Conservation (phyloP, 2,797 vertebrate species). For the Heterohyrax brucei region DNA sequence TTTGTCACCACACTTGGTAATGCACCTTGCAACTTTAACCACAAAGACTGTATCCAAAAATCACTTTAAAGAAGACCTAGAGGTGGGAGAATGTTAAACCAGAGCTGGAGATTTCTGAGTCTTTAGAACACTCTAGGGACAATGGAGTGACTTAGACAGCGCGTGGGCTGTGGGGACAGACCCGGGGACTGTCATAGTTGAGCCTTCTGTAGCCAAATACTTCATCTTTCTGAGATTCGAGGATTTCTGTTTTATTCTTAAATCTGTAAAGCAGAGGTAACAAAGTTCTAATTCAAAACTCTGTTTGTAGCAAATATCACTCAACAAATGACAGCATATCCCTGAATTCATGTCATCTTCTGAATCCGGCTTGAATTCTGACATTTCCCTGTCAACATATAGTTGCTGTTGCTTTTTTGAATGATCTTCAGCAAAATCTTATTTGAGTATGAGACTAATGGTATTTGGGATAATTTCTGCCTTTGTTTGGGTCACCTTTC, state of each 20-base stretch:
- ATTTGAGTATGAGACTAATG: too few relatives aligned
- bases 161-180: not conserved
- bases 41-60: not conserved
- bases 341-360: too few relatives aligned
- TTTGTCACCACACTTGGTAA: constrained; percentile 31
- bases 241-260: not conserved
- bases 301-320: not conserved
- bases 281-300: not conserved
- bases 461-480: too few relatives aligned
- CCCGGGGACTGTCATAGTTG: not conserved
- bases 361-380: too few relatives aligned
- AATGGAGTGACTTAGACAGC: not conserved
- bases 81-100: not conserved
- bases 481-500: too few relatives aligned
- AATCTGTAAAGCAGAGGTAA: not conserved
- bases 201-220: not conserved
- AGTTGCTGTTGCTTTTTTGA: too few relatives aligned
- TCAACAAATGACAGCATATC: not conserved
- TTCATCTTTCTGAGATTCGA: not conserved
- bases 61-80: not conserved
- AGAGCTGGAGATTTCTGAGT: not conserved
- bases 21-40: not conserved
- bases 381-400: too few relatives aligned
- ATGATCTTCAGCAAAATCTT: too few relatives aligned
- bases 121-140: not conserved